Conservation (phyloP, 2,888 invertebrate genomes). For the Sesamia inferens region DNA sequence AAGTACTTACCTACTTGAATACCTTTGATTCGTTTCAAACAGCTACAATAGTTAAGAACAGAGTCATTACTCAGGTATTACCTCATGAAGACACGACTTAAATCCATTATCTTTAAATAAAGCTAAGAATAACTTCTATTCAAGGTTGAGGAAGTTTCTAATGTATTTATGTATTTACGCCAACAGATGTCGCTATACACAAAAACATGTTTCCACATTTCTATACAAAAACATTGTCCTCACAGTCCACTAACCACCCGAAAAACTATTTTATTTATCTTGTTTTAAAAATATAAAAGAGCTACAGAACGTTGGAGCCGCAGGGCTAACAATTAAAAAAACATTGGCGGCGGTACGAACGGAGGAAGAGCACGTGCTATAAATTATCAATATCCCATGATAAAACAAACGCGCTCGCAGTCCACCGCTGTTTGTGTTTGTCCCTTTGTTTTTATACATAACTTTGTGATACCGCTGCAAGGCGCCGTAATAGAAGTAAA, state of each 20-base stretch:
- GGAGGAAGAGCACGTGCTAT: constrained; percentile 76
- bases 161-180: constrained; percentile 22
- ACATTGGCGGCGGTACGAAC: constrained; percentile 65
- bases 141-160: constrained; percentile 1
- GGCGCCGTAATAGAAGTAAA: constrained; percentile 52
- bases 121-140: constrained; percentile 18
- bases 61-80: not conserved
- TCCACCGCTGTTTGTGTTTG: constrained; percentile 76
- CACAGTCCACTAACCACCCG: constrained; percentile 52
- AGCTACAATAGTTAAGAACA: not conserved
- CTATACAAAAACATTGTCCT: constrained; percentile 39
- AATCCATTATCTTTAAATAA: no score
- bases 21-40: not conserved
- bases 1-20: no score
- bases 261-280: constrained; percentile 70
- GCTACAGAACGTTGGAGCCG: constrained; percentile 62
- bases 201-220: constrained; percentile 24
- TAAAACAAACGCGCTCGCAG: constrained; percentile 80
- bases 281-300: constrained; percentile 70
- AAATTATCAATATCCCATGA: constrained; percentile 89
- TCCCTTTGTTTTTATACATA: constrained; percentile 83
- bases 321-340: constrained; percentile 74
- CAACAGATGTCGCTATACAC: constrained; percentile 61
- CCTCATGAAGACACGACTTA: not conserved
- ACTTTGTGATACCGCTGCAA: constrained; percentile 68